phyloP scores from a whole-genome alignment of 2,113 vertebrate species.

The Dinomys branickii region DNA sequence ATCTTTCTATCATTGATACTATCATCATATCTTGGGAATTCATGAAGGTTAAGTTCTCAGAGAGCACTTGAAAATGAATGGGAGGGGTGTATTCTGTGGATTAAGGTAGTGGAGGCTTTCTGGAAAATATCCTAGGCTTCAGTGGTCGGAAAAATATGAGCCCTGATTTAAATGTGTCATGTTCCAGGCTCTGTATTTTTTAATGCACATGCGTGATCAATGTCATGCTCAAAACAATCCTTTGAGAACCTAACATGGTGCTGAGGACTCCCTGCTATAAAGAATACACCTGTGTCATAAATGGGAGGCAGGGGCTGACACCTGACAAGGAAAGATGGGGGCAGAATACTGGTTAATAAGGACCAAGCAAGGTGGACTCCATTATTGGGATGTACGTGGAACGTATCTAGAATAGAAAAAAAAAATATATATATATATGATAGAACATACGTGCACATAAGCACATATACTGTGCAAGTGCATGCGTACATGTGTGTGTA shows the following conservation, averaged over 20 bases:
- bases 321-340: background rate
- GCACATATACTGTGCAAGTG: no score
- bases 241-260: background rate
- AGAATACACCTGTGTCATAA: background rate
- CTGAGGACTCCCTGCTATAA: background rate
- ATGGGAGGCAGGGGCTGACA: background rate
- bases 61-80: background rate
- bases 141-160: background rate
- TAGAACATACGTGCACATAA: background rate
- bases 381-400: background rate
- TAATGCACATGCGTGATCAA: background rate
- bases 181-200: background rate
- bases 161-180: background rate
- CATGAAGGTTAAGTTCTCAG: background rate
- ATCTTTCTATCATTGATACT: background rate
- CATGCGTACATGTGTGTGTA: background rate
- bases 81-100: background rate
- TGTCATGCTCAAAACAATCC: background rate
- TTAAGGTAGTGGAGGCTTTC: background rate
- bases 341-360: background rate
- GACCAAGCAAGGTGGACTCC: background rate
- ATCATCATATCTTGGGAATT: background rate
- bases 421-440: background rate
- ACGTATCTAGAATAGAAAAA: background rate
- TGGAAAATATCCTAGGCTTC: background rate